phyloP scores from a whole-genome alignment of 2,888 invertebrate genomes.

The Acanthosepion esculentum region DNA sequence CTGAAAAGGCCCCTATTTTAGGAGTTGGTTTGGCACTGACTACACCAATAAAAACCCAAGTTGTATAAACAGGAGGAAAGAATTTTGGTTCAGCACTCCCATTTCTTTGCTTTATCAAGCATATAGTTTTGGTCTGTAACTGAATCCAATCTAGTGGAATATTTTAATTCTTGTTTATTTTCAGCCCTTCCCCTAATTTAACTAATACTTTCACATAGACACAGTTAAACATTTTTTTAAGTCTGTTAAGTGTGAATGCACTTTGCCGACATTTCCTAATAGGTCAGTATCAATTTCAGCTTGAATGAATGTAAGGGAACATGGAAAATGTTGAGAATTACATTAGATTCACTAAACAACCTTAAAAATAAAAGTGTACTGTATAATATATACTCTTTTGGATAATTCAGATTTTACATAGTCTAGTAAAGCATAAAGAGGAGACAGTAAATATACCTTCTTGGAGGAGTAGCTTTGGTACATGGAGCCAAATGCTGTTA shows the following conservation, averaged over 20 bases:
- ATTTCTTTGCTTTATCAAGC: background rate
- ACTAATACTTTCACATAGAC: background rate
- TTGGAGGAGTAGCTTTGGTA: no score
- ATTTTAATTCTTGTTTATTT: background rate
- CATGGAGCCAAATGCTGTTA: no score
- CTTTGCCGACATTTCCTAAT: background rate
- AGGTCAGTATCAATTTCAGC: constrained; percentile 10
- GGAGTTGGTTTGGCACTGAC: no score
- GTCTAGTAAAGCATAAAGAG: no score
- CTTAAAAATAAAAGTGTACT: background rate
- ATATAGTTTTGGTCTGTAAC: background rate
- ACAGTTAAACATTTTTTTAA: background rate
- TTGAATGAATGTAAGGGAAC: background rate
- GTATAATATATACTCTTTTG: background rate
- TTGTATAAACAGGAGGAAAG: no score
- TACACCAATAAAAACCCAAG: no score
- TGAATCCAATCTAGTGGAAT: background rate
- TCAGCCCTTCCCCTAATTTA: background rate
- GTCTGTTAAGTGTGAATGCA: constrained; percentile 22
- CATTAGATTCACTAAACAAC: background rate
- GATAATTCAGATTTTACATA: background rate
- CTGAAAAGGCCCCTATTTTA: no score
- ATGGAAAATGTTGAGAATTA: background rate
- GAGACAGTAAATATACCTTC: no score
- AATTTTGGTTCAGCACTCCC: no score